A percentile compares a stretch with the other conserved stretches of the same genome.
Evolutionary conservation across 2,113 vertebrate species (phyloP).

Genomic region (Tylochromis polylepis): DNA sequence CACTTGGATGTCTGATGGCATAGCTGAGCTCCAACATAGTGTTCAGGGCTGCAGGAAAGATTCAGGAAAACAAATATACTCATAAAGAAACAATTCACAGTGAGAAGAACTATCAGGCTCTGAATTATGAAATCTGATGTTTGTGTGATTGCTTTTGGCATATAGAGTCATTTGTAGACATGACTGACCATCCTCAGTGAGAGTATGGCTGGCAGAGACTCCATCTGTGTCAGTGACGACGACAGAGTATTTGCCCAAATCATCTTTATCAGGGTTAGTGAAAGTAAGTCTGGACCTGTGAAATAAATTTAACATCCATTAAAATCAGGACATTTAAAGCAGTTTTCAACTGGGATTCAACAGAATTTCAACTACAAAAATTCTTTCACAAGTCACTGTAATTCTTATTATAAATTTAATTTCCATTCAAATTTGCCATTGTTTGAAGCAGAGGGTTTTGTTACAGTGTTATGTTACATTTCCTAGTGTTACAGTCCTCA

Average conservation of each 20-base stretch:
- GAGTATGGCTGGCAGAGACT: conserved; percentile 83
- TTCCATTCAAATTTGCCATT: background rate
- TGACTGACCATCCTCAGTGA: conserved; percentile 82
- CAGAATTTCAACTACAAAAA: background rate
- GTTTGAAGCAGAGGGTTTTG: background rate
- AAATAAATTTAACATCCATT: background rate
- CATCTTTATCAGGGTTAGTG: conserved; percentile 82
- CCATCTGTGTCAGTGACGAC: conserved; percentile 91
- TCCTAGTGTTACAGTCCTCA: background rate
- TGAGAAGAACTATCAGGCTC: background rate
- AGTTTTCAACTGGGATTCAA: background rate
- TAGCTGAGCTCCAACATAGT: conserved; percentile 87
- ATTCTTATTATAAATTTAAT: background rate
- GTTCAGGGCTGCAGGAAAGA: conserved; percentile 79
- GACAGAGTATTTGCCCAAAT: conserved; percentile 86
- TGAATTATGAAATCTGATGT: rapidly evolving
- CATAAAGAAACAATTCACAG: background rate
- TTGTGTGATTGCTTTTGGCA: background rate
- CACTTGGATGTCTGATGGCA: conserved; percentile 91
- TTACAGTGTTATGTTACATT: background rate
- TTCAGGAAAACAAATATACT: background rate
- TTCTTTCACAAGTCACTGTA: background rate
- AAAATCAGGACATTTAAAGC: background rate
- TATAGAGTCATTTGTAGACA: rapidly evolving
- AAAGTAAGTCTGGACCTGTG: conserved; percentile 87